Percentiles rank a stretch among this genome's conserved stretches.
phyloP scores from a whole-genome alignment of 1,140 invertebrate species.

The Nixonia krombeini region DNA sequence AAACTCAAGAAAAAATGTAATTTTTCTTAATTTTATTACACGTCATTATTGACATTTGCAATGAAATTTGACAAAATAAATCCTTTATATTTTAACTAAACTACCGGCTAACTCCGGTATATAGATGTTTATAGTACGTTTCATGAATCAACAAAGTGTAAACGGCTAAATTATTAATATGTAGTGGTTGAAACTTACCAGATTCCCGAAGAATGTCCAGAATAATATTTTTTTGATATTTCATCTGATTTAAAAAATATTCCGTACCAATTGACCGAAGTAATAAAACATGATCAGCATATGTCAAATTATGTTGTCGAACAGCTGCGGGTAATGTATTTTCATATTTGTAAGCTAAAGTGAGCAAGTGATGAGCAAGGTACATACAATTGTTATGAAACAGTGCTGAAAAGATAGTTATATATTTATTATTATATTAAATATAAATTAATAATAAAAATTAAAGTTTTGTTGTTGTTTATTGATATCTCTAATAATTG shows the following conservation, averaged over 20 bases:
- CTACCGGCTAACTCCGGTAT: too few species aligned
- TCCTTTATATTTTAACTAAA: too few species aligned
- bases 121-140: too few species aligned
- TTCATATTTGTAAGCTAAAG: conserved; percentile 75
- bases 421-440: too few species aligned
- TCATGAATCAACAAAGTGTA: too few species aligned
- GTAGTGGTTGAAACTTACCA: too few species aligned
- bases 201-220: conserved; percentile 81
- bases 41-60: too few species aligned
- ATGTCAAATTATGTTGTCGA: conserved; percentile 70
- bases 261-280: conserved; percentile 78
- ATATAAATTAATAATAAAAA: too few species aligned
- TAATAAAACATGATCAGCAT: conserved; percentile 72
- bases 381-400: conserved; percentile 96
- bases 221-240: conserved; percentile 80
- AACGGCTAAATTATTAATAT: too few species aligned
- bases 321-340: conserved; percentile 67
- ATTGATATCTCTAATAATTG: too few species aligned
- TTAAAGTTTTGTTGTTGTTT: too few species aligned
- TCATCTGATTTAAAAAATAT: conserved; percentile 81
- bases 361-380: conserved; percentile 82
- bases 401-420: conserved; percentile 82
- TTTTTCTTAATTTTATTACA: neutral
- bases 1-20: neutral
- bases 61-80: too few species aligned